Evolutionary conservation across 2,113 vertebrate genomes (phyloP), one percentile per base, ranked within the genome.

Genomic region (Chloropsis cyanopogon): DNA sequence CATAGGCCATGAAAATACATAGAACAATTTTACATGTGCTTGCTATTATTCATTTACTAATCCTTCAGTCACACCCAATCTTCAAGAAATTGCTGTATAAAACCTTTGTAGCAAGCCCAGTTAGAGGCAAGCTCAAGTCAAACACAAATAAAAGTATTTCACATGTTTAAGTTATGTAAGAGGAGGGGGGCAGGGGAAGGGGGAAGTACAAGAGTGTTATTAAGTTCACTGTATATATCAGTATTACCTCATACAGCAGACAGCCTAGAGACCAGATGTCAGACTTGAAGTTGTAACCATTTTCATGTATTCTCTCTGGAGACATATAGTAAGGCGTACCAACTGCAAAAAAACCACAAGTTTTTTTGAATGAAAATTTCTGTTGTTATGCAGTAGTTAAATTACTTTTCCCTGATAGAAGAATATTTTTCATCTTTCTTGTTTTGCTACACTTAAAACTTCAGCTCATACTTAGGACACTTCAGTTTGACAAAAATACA

Each of bases 261-360:
- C 98, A 98, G 96, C 98, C 94, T 70, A 98, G 97, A 85, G 97
- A 98, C 98, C 98, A 98, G 97, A 98, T 98, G 97, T 98, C 98
- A 93, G 98, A 98, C 94, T 98, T 98, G 97, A 98, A 98, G 97
- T 98, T 98, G 97, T 98, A 98, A 88, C 98, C 98, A 75, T 98
- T 98, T 96, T 98, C 98, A 42, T 98, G 98, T 97, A 98, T 98
- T 92, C 98, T 97, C 98, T 98, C 98, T 70, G 98, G 98, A 97
- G 98, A 98, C 98, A 98, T 98, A 92, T 98, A 98, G 85, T 98
- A 98, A 90, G 98, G 98, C 54, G 98, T 98, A 80, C 98, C 98
- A 96, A 98, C 98, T 98, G 96, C 65, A 98, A 97, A 86, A 97
- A 93, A 94, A 11, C 6, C 7, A 87, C n/a, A 95, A 68, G 53